phyloP scores from a whole-genome alignment of 2,113 vertebrate genomes.

The Origma solitaria region DNA sequence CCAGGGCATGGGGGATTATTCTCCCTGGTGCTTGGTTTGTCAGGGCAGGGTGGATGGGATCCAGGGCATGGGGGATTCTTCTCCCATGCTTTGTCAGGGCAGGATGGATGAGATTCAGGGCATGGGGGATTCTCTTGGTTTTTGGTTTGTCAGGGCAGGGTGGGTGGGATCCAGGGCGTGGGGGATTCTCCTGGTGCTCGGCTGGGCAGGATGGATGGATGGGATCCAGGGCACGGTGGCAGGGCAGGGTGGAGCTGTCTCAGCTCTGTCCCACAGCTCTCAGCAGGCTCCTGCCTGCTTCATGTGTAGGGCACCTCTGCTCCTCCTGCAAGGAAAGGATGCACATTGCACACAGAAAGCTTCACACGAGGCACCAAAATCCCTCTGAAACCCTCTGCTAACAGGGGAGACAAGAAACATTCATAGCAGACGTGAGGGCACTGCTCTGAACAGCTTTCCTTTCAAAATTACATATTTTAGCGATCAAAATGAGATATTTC shows the following conservation, averaged over 20 bases:
- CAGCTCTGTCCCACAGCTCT: neutral
- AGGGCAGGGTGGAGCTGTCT: neutral
- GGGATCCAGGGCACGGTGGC: neutral
- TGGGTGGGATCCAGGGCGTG: neutral
- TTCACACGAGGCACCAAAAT: neutral
- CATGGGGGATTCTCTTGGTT: neutral
- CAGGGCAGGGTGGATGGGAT: neutral
- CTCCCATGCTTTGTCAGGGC: too few species aligned
- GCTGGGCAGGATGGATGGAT: too few species aligned
- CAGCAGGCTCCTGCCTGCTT: constrained; percentile 42
- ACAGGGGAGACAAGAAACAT: neutral
- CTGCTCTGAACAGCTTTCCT: neutral
- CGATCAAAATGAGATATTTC: neutral
- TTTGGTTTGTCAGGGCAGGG: neutral
- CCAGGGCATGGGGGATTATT: too few species aligned
- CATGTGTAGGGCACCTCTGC: constrained; percentile 13
- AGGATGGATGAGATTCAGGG: neutral
- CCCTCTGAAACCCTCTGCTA: neutral
- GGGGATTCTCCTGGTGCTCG: too few species aligned
- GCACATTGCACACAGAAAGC: neutral
- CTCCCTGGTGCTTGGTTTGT: too few species aligned
- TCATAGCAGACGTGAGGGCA: neutral
- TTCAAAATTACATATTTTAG: fast-evolving
- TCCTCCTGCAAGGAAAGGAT: neutral
- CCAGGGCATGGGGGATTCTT: neutral